Evolutionary conservation across 2,888 invertebrate genomes (phyloP), one percentile per base, ranked within the genome.

Genomic region (Trypoxylon attenuatum): DNA sequence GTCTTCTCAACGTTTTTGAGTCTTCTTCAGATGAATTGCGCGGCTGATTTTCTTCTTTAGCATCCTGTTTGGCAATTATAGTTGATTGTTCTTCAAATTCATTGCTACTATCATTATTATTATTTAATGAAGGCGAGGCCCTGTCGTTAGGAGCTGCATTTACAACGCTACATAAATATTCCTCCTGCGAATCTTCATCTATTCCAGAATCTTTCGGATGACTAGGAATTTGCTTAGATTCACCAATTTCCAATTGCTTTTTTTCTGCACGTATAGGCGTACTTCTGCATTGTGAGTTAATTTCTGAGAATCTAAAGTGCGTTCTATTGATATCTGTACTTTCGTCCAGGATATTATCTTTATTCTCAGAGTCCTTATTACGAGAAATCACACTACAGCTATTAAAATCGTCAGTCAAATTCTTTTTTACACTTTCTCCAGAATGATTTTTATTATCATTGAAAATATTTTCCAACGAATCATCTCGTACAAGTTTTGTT

Each of bases 131-230:
- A 13, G 10, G n/a, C 4, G n/a, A 6, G 13, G 13, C 13, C 8
- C 33, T 33, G 13, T 6, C n/a, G 13, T 33, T 10, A 2, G 10
- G 33, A 13, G 15, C 15, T 3, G 13, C 46, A 46, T 25, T 3
- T 6, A n/a, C 3, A 6, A 27, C 16, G 8, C 49, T 15, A 5
- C 46, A 45, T 3, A 6, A 27, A 38, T 51, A 54, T 47, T 57
- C 69, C 25, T 69, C 75, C 5, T 67, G 66, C 0, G 56, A 70
- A 54, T 78, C 68, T 13, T 79, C 73, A 16, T 76, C 73, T 2
- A 76, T 70, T 6, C 68, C 73, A 1, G 77, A 75, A 42, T 73
- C 70, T n/a, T 68, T 68, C n/a, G 51, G 59, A 5, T 60, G 58
- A 15, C 53, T 5, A n/a, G 15, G n/a, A 13, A 5, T 10, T 3